Conservation (phyloP, 2,797 vertebrate species). For the Typhlichthys subterraneus region DNA sequence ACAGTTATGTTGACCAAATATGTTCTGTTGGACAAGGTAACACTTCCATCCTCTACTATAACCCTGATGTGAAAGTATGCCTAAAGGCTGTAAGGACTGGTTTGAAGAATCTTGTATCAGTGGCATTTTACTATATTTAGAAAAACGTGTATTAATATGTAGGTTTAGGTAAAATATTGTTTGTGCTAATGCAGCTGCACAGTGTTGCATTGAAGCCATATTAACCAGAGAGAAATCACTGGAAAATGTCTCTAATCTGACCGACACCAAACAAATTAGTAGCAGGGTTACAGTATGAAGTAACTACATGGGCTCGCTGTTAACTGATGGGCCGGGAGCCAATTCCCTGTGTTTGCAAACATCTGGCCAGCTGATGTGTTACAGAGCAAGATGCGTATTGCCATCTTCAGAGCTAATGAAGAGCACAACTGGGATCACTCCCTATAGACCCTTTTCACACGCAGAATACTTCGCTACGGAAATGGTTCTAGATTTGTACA, state of each 20-base stretch:
- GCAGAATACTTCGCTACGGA: too few relatives aligned
- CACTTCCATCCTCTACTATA: too few relatives aligned
- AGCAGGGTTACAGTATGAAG: neutral
- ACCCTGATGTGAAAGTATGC: too few relatives aligned
- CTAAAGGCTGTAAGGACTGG: too few relatives aligned
- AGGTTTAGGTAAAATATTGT: too few relatives aligned
- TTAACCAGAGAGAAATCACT: neutral
- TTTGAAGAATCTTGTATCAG: too few relatives aligned
- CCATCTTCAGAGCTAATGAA: neutral
- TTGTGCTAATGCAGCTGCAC: constrained; percentile 12
- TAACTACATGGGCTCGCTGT: neutral
- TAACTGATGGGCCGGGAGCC: neutral
- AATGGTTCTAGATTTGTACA: too few relatives aligned
- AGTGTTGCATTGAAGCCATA: neutral
- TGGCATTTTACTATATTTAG: constrained; percentile 31
- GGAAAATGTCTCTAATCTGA: neutral
- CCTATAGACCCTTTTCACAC: too few relatives aligned
- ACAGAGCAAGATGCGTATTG: neutral
- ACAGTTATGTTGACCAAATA: too few relatives aligned
- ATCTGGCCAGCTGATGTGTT: neutral
- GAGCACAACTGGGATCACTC: too few relatives aligned
- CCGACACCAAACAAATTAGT: constrained; percentile 1
- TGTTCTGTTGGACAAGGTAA: too few relatives aligned
- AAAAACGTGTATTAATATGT: constrained; percentile 4
- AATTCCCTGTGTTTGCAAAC: constrained; percentile 2